These are phyloP conservation scores for Micoletzkya japonica DNA, from an alignment of 2,888 invertebrate genomes.

Conservation along the genomic window DNA sequence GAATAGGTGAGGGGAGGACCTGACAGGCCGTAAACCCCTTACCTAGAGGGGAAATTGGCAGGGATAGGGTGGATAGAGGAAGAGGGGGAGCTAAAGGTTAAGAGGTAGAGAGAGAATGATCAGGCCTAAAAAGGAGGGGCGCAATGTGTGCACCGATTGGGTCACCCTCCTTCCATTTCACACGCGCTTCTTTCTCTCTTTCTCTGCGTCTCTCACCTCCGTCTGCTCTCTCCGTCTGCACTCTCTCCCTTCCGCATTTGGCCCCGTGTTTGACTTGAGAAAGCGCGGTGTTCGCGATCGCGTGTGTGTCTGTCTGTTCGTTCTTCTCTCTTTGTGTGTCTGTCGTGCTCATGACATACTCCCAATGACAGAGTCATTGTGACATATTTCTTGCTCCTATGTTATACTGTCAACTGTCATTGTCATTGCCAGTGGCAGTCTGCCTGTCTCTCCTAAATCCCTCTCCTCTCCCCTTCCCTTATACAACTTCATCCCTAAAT, in stretches of 20 bases:
- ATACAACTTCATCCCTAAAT: background rate
- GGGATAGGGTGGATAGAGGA: background rate
- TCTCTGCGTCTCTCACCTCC: too few species aligned
- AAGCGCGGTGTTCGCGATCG: background rate
- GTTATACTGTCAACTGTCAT: background rate
- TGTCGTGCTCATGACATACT: slow-evolving; percentile 1
- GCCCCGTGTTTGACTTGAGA: background rate
- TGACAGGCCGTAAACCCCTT: too few species aligned
- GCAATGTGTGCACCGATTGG: background rate
- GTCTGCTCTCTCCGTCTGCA: too few species aligned
- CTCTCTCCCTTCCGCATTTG: too few species aligned
- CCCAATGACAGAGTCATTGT: too few species aligned
- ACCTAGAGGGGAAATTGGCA: too few species aligned
- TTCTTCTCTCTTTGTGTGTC: slow-evolving; percentile 9
- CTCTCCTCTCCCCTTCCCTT: background rate
- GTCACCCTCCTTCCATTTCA: background rate
- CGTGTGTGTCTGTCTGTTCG: background rate
- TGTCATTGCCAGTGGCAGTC: background rate
- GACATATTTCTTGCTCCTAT: too few species aligned
- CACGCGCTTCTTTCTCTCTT: too few species aligned
- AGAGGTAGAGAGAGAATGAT: slow-evolving; percentile 6
- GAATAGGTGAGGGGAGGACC: too few species aligned
- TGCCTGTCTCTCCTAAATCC: background rate
- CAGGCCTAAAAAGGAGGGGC: background rate
- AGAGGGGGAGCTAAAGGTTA: background rate